phyloP scores from a whole-genome alignment of 1,140 invertebrate species.

The Cydia splendana region DNA sequence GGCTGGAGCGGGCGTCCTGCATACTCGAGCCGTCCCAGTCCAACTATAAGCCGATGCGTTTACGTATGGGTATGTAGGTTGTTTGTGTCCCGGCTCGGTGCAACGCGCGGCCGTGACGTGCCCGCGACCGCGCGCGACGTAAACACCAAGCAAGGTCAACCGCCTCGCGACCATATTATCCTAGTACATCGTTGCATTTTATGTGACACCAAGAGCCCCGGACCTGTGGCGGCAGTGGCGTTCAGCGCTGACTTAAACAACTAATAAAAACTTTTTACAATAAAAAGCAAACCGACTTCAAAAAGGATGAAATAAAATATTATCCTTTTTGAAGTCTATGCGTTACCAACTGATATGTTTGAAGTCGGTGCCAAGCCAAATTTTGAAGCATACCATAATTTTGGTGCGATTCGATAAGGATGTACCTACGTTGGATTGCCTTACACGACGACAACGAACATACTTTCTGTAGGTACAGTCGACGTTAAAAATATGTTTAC shows the following conservation, averaged over 20 bases:
- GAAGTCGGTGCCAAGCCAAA: too few relatives aligned
- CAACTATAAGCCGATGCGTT: conserved; percentile 42
- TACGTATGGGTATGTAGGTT: conserved; percentile 67
- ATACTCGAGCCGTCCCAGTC: conserved; percentile 56
- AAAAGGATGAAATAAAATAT: too few relatives aligned
- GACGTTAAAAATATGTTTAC: too few relatives aligned
- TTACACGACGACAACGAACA: too few relatives aligned
- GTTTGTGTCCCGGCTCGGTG: conserved; percentile 68
- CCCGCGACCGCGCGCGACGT: conserved; percentile 65
- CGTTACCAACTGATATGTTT: too few relatives aligned
- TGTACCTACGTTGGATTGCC: too few relatives aligned
- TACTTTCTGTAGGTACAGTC: too few relatives aligned
- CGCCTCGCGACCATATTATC: conserved; percentile 52
- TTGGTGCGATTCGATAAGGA: too few relatives aligned
- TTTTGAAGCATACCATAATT: too few relatives aligned
- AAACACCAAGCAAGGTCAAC: conserved; percentile 75
- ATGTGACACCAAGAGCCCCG: conserved; percentile 22
- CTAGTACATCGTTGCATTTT: conserved; percentile 38
- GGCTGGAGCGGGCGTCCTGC: conserved; percentile 58
- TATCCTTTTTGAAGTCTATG: too few relatives aligned
- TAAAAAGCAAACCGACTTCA: too few relatives aligned
- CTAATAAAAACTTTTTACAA: too few relatives aligned
- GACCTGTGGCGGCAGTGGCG: conserved; percentile 6
- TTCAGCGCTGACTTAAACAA: neutral
- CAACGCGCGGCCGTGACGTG: conserved; percentile 71